Evolutionary conservation across 2,797 vertebrate genomes (phyloP), one percentile per base, ranked within the genome.

Genomic region (Margarornis squamiger): DNA sequence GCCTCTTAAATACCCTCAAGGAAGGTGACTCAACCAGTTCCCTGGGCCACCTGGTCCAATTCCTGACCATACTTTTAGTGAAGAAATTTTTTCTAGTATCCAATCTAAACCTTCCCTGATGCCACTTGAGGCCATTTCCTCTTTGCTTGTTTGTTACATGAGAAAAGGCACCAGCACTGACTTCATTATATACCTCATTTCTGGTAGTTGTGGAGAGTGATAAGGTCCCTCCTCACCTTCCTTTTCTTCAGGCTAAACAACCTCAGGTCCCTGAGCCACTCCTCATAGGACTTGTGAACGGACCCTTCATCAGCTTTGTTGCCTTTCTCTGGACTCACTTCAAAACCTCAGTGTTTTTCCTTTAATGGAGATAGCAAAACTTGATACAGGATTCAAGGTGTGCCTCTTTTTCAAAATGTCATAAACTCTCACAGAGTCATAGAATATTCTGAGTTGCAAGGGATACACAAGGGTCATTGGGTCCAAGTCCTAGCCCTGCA

Each of bases 31-130:
- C 48, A 55, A 6, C 6, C 34, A 32, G 19, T 54, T 74, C 22
- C 7, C 32, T 30, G 19, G 0, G 0, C 45, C 51, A 23, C 41
- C 23, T n/a, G 20, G 2, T 39, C 9, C 38, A 45, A 17, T 14
- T 16, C 13, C 38, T 75, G 45, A 48, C 3, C 7, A 75, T 13
- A 4, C 5, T 27, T 55, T 41, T 3, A 1, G 18, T 68, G 41
- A 61, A 75, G 14, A 48, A 36, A 32, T 27, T 39, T 38, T 67
- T 61, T 7, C 24, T 67, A 41, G 46, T 48, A 16, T 30, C 38
- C 7, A 34, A 9, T 46, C 26, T 46, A 27, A 61, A 61, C 30
- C 14, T 54, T 32, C 8, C 21, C 24, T 32, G 34, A 46, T 54
- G 12, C 26, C 41, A 48, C 17, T 23, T 29, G 22, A 61, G 34